Evolutionary conservation across 2,797 vertebrate genomes (phyloP).

Genomic region (Tenualosa ilisha): DNA sequence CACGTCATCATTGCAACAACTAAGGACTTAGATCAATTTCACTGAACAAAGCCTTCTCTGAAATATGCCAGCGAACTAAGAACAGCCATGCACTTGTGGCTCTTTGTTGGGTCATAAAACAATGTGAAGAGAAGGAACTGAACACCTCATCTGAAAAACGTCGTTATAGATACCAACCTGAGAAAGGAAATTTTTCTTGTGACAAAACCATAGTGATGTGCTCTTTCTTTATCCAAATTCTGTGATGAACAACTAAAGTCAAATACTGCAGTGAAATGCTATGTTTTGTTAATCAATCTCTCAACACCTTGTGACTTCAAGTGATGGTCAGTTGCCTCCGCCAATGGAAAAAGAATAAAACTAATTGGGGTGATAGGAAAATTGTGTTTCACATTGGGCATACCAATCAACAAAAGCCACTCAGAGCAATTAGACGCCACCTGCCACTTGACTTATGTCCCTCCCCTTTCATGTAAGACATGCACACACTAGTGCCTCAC

Average conservation of each 20-base stretch:
- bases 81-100: background rate
- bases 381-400: constrained; percentile 46
- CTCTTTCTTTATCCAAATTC: constrained; percentile 42
- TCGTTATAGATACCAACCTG: constrained; percentile 63
- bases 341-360: constrained; percentile 41
- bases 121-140: background rate
- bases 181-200: constrained; percentile 70
- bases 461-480: background rate
- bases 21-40: background rate
- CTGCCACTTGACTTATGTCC: constrained; percentile 7
- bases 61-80: background rate
- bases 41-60: background rate
- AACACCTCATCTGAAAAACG: background rate
- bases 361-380: constrained; percentile 75
- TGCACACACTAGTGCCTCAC: background rate
- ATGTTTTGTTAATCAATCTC: constrained; percentile 46
- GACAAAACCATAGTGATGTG: constrained; percentile 74
- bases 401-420: constrained; percentile 66
- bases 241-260: constrained; percentile 53
- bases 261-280: constrained; percentile 38
- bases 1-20: background rate
- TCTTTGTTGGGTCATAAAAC: background rate
- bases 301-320: constrained; percentile 50
- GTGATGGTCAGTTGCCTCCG: constrained; percentile 40
- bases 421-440: constrained; percentile 2